Conservation (phyloP, 2,888 invertebrate species). For the Dasypogon diadema region DNA sequence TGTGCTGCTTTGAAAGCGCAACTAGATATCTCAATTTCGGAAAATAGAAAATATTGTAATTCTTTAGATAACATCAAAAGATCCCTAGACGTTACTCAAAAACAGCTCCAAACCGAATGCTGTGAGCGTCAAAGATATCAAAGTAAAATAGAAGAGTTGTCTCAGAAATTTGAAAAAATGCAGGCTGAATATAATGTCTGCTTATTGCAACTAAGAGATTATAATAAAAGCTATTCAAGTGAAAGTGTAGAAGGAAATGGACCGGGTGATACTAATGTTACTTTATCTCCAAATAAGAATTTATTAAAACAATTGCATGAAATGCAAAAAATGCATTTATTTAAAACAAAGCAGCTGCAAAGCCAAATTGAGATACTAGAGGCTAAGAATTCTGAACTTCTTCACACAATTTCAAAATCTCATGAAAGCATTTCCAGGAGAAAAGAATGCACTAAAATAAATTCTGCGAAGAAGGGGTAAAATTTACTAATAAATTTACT, state of each 20-base stretch:
- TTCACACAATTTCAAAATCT: background rate
- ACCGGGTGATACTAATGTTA: background rate
- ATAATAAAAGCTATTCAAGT: background rate
- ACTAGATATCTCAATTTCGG: background rate
- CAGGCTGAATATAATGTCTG: slow-evolving; percentile 6
- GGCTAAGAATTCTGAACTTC: background rate
- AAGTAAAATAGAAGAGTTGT: background rate
- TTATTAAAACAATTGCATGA: slow-evolving; percentile 32
- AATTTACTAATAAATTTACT: too few species aligned
- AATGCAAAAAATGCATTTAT: slow-evolving; percentile 54
- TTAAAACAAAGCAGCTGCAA: slow-evolving; percentile 52
- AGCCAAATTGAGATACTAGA: slow-evolving; percentile 22
- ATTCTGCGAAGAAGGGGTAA: background rate
- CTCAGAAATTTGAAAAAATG: background rate
- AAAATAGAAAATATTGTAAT: background rate
- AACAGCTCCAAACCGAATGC: background rate
- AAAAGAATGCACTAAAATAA: too few species aligned
- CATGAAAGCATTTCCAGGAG: background rate
- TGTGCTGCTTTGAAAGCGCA: background rate
- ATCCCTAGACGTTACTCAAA: background rate
- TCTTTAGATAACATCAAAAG: background rate
- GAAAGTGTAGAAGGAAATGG: background rate
- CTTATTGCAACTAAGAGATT: background rate
- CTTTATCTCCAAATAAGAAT: background rate
- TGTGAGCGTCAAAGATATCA: background rate